Conservation (phyloP, 2,888 invertebrate species). For the Drosophila anomelani region DNA sequence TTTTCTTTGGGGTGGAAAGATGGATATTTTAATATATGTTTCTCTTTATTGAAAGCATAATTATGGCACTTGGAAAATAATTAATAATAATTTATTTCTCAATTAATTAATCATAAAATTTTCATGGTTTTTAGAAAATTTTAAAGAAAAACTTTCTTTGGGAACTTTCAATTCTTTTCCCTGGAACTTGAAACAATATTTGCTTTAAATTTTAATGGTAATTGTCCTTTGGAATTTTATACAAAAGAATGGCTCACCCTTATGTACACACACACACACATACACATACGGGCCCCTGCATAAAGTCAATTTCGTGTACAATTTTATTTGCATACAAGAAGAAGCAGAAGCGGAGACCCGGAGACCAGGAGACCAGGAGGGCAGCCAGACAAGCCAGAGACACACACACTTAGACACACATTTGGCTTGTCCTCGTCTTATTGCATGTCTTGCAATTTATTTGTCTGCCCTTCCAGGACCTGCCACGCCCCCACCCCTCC, state of each 20-base stretch:
- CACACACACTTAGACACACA: conserved; percentile 64
- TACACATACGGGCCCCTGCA: conserved; percentile 27
- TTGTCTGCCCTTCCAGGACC: conserved; percentile 56
- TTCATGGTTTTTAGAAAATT: too few species aligned
- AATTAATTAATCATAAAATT: background rate
- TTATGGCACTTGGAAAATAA: background rate
- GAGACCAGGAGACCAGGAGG: conserved; percentile 20
- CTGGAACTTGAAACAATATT: background rate
- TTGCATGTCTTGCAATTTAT: conserved; percentile 81
- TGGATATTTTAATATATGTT: background rate
- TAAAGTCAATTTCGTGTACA: conserved; percentile 79
- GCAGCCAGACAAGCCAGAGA: conserved; percentile 41
- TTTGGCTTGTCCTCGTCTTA: conserved; percentile 69
- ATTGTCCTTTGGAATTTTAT: conserved; percentile 5
- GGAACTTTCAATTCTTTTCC: background rate
- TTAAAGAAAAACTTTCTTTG: background rate
- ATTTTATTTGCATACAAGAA: conserved; percentile 75
- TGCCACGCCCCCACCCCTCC: conserved; percentile 9
- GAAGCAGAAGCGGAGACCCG: conserved; percentile 1
- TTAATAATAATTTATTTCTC: background rate
- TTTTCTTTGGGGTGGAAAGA: background rate
- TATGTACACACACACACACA: background rate
- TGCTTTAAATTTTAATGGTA: conserved; percentile 5
- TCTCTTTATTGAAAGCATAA: background rate
- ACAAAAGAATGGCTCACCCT: conserved; percentile 22